Percentiles rank a stretch among this genome's conserved stretches.
phyloP scores from a whole-genome alignment of 1,140 invertebrate species.

The Arion vulgaris region DNA sequence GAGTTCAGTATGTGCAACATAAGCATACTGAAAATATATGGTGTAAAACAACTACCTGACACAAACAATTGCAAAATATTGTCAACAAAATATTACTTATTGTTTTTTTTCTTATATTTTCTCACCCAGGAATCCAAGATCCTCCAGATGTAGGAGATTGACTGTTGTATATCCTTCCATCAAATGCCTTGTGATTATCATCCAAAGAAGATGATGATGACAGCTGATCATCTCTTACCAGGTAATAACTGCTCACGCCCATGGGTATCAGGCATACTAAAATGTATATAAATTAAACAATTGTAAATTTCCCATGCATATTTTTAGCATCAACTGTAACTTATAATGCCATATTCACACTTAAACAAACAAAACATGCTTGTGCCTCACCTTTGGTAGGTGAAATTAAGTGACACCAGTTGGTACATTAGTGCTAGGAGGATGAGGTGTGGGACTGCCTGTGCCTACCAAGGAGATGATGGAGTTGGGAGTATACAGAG shows the following conservation, averaged over 20 bases:
- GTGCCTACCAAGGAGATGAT: not conserved
- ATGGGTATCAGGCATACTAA: conserved; percentile 56
- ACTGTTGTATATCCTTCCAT: conserved; percentile 50
- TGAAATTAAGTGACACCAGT: not conserved
- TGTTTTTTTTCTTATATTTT: too few species aligned
- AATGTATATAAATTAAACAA: not conserved
- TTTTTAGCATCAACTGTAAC: too few species aligned
- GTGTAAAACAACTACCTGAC: not conserved
- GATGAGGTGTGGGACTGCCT: not conserved
- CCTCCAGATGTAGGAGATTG: conserved; percentile 24
- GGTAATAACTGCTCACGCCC: conserved; percentile 50
- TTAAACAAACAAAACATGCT: not conserved
- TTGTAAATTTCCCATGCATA: too few species aligned
- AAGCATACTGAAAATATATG: too few species aligned
- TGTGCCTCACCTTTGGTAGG: not conserved
- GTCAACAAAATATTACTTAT: too few species aligned
- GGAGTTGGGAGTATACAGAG: not conserved
- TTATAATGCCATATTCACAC: too few species aligned
- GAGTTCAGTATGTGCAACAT: too few species aligned
- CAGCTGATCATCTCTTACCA: conserved; percentile 52
- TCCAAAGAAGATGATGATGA: conserved; percentile 49
- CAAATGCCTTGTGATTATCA: conserved; percentile 27
- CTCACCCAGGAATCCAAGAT: conserved; percentile 51
- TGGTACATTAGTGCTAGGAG: not conserved
- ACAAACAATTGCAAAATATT: not conserved